These are phyloP conservation scores for Protonibea diacanthus DNA, from an alignment of 2,797 vertebrate genomes.

Conservation along the genomic window DNA sequence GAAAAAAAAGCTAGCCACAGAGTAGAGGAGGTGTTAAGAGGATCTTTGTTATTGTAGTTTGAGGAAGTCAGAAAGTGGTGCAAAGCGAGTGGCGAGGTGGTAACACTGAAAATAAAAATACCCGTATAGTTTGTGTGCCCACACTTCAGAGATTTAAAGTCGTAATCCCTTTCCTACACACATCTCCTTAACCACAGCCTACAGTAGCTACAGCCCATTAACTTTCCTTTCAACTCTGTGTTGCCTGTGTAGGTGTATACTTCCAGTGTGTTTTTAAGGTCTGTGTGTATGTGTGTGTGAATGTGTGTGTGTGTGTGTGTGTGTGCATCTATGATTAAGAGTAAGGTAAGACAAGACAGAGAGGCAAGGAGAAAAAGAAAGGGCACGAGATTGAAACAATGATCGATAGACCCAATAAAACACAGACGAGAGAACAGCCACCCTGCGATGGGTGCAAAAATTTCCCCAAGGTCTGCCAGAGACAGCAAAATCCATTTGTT, in stretches of 20 bases:
- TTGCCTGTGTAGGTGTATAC: slow-evolving; percentile 56
- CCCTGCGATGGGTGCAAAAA: slow-evolving; percentile 69
- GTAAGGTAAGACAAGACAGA: slow-evolving; percentile 68
- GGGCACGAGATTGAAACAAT: slow-evolving; percentile 70
- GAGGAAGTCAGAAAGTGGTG: slow-evolving; percentile 15
- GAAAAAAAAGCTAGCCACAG: neutral
- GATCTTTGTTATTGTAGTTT: slow-evolving; percentile 20
- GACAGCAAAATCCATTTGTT: slow-evolving; percentile 72
- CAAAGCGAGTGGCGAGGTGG: slow-evolving; percentile 22
- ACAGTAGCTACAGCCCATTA: slow-evolving; percentile 73
- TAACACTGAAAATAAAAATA: slow-evolving; percentile 64
- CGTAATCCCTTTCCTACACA: slow-evolving; percentile 73
- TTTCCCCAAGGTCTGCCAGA: slow-evolving; percentile 72
- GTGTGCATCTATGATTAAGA: slow-evolving; percentile 55
- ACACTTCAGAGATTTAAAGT: slow-evolving; percentile 69
- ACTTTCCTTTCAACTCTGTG: slow-evolving; percentile 66
- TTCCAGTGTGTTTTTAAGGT: slow-evolving; percentile 42
- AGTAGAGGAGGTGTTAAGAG: slow-evolving; percentile 17
- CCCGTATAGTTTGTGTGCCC: slow-evolving; percentile 53
- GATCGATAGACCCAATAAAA: slow-evolving; percentile 83
- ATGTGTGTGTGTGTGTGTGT: slow-evolving; percentile 39
- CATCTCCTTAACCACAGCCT: slow-evolving; percentile 68
- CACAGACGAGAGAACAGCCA: slow-evolving; percentile 72
- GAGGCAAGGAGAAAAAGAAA: slow-evolving; percentile 62
- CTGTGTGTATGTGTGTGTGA: slow-evolving; percentile 33